A percentile compares a stretch with the other conserved stretches of the same genome.
Evolutionary conservation across 2,113 vertebrate species (phyloP).

Genomic region (Chroicocephalus ridibundus): DNA sequence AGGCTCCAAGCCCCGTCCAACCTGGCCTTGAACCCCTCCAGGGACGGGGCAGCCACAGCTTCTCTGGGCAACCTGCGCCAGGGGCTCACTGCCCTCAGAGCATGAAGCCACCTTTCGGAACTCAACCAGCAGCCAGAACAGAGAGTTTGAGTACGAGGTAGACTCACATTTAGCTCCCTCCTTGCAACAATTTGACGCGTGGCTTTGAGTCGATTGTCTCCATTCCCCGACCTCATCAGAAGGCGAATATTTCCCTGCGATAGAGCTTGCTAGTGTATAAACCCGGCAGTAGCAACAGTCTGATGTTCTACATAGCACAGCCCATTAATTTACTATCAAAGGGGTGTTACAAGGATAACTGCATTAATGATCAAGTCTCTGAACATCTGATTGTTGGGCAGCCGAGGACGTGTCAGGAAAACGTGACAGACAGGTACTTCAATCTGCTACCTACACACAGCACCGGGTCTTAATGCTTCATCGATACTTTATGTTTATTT

Average conservation of each 20-base stretch:
- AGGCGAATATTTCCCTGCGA: neutral
- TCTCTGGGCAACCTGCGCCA: neutral
- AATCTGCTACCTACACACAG: neutral
- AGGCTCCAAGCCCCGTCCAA: neutral
- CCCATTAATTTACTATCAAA: conserved; percentile 61
- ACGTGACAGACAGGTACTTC: neutral
- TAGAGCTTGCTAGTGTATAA: neutral
- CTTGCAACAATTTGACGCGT: fast-evolving
- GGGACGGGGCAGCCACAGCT: neutral
- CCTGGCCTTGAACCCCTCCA: neutral
- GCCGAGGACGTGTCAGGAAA: neutral
- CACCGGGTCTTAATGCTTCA: neutral
- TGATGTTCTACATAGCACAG: conserved; percentile 50
- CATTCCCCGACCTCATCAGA: neutral
- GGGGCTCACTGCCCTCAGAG: neutral
- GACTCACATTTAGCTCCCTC: neutral
- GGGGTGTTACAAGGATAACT: conserved; percentile 28
- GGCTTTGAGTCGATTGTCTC: neutral
- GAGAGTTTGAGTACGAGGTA: fast-evolving
- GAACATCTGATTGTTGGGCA: neutral
- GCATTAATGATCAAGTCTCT: neutral
- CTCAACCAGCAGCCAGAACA: neutral
- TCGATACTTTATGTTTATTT: neutral
- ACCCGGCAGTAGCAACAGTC: neutral
- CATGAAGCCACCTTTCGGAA: neutral